These are phyloP conservation scores for Mylabris sibirica DNA, from an alignment of 2,888 invertebrate genomes.

Conservation along the genomic window DNA sequence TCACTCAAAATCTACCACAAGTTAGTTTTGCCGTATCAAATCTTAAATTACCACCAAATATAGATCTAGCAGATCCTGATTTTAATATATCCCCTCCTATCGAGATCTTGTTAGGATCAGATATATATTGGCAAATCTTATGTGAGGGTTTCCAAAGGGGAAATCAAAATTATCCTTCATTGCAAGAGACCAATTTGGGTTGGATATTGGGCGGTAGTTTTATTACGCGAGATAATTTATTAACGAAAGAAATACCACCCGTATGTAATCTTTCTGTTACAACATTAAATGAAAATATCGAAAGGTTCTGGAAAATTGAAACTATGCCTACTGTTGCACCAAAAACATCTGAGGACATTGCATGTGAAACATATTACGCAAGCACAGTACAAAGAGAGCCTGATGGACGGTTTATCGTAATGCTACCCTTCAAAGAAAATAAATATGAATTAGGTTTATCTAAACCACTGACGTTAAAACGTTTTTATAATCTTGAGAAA, in stretches of 20 bases:
- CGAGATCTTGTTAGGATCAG: neutral
- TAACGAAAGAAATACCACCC: neutral
- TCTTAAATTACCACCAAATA: neutral
- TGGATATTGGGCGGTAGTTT: constrained; percentile 14
- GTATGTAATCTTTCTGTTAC: neutral
- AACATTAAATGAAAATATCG: neutral
- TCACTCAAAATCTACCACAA: neutral
- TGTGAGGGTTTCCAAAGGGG: neutral
- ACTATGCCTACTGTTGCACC: neutral
- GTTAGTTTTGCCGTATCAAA: neutral
- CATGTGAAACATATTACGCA: neutral
- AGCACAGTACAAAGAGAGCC: neutral
- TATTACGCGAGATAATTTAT: neutral
- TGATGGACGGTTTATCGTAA: neutral
- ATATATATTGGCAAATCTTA: neutral
- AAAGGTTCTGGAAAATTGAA: neutral
- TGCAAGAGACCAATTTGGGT: neutral
- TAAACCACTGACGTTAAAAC: constrained; percentile 17
- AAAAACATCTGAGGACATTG: neutral
- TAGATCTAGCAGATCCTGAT: neutral
- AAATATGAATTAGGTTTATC: constrained; percentile 25
- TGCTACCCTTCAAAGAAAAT: neutral
- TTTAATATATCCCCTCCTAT: neutral
- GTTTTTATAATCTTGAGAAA: constrained; percentile 26
- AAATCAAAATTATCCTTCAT: neutral